These are phyloP conservation scores for Drosophila yooni DNA, from an alignment of 2,888 invertebrate species.

Conservation along the genomic window DNA sequence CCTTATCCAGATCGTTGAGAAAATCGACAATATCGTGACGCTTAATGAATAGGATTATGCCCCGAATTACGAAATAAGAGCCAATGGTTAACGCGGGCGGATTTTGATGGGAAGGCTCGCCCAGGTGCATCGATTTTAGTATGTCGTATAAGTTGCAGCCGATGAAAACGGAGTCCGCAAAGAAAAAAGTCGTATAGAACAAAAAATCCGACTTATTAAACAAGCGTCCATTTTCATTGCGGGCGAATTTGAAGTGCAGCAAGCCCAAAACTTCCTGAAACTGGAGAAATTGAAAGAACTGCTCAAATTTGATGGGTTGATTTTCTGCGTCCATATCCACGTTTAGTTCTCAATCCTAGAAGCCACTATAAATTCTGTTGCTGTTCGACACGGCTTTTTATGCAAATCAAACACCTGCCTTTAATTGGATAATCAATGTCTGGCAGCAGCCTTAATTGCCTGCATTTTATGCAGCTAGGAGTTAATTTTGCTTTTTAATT, in stretches of 20 bases:
- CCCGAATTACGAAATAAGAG: constrained; percentile 38
- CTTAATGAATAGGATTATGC: constrained; percentile 43
- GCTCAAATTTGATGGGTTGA: constrained; percentile 47
- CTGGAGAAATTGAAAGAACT: constrained; percentile 35
- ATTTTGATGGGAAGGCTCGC: constrained; percentile 14
- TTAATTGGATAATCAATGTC: constrained; percentile 30
- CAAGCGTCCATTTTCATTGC: constrained; percentile 43
- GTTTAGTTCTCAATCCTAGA: neutral
- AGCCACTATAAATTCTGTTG: neutral
- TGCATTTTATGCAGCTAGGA: constrained; percentile 15
- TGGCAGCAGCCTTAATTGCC: constrained; percentile 23
- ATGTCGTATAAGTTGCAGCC: constrained; percentile 35
- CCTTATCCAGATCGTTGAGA: constrained; percentile 44
- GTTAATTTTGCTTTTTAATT: constrained; percentile 32
- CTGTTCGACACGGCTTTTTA: constrained; percentile 16
- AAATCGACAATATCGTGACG: constrained; percentile 42
- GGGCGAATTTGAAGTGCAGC: constrained; percentile 39
- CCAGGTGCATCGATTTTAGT: neutral
- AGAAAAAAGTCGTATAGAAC: constrained; percentile 6
- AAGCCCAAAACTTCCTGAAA: constrained; percentile 21
- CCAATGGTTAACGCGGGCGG: constrained; percentile 18
- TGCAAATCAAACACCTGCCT: constrained; percentile 6
- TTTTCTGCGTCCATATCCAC: constrained; percentile 2
- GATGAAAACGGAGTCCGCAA: constrained; percentile 13
- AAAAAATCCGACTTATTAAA: constrained; percentile 12